Evolutionary conservation across 1,140 invertebrate species (phyloP).

Genomic region (Aradophagus sp.): DNA sequence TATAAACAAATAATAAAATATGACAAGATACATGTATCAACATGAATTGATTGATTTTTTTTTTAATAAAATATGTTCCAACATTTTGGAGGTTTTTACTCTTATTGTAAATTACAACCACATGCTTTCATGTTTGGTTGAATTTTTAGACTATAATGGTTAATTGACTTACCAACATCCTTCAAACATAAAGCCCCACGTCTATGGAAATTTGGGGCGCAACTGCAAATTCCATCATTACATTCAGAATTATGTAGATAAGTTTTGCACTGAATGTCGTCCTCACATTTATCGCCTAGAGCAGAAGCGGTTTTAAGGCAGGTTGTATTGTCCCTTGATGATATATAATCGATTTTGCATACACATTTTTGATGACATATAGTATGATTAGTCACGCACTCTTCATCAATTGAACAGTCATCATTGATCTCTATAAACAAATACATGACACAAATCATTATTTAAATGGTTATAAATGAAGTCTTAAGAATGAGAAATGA

Average conservation of each 20-base stretch:
- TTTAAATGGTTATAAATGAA: no score
- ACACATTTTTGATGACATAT: slow-evolving; percentile 59
- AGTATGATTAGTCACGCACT: slow-evolving; percentile 63
- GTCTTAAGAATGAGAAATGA: no score
- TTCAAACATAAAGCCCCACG: slow-evolving; percentile 59
- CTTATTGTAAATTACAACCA: no score
- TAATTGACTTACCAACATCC: slow-evolving; percentile 57
- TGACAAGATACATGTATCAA: no score
- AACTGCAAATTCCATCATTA: slow-evolving; percentile 59
- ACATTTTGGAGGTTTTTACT: no score
- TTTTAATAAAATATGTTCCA: no score
- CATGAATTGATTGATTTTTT: no score
- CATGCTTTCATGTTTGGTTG: no score
- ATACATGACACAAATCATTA: no score
- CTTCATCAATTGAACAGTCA: slow-evolving; percentile 59
- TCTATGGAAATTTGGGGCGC: slow-evolving; percentile 59
- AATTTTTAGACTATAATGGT: no score
- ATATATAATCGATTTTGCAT: slow-evolving; percentile 64
- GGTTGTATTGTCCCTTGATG: slow-evolving; percentile 53
- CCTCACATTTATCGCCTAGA: slow-evolving; percentile 64
- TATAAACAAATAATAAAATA: no score
- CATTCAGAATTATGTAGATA: slow-evolving; percentile 61
- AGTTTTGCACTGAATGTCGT: slow-evolving; percentile 63
- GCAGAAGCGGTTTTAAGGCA: slow-evolving; percentile 63
- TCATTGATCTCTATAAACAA: slow-evolving; percentile 58